Base-by-base conservation (phyloP, 2,888 invertebrate genomes). In the Clusia tigrina region DNA sequence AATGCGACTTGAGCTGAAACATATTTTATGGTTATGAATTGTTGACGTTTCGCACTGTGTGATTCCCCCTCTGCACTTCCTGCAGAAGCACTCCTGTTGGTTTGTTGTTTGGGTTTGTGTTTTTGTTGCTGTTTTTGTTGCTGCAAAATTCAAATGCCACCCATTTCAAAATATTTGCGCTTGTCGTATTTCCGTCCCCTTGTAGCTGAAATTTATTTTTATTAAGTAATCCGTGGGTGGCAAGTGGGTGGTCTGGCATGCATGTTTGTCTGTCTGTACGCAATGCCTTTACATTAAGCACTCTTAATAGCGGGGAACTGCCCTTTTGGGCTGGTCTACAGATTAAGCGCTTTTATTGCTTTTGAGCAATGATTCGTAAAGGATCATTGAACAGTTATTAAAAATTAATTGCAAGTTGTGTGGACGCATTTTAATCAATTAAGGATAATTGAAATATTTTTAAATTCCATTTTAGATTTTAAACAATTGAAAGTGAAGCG, bases 21-120 rank as follows among this genome's bases (percentile, higher is more conserved):
- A 76, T 75, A 76, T 74, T 78, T 76, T 71, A 73, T 71, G 76
- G 70, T 71, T 71, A 71, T 70, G 69, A 71, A 58, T 65, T 67
- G 67, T 66, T 70, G 69, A 64, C 67, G 64, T 65, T 67, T 63
- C 54, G 48, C 60, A 60, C 64, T 59, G 54, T 60, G 38, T 53
- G 51, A 56, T 61, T 24, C 54, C 58, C 63, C 25, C 64, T 20
- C 60, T 23, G 42, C n/a, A 51, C 24, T 32, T 6, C 6, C 12
- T 32, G 32, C 6, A 32, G 6, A 32, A n/a, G n/a, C n/a, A 32
- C 42, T 42, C 42, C 42, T 10, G 32, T 3, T 17, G n/a, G 42
- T 3, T 17, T 42, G 42, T 9, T 15, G n/a, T 15, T 3, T 20
- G 52, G 54, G 60, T 56, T 38, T 3, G 3, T 42, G 42, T 20